These are phyloP conservation scores for Synanthedon formicaeformis DNA, from an alignment of 2,888 invertebrate species.

Conservation along the genomic window DNA sequence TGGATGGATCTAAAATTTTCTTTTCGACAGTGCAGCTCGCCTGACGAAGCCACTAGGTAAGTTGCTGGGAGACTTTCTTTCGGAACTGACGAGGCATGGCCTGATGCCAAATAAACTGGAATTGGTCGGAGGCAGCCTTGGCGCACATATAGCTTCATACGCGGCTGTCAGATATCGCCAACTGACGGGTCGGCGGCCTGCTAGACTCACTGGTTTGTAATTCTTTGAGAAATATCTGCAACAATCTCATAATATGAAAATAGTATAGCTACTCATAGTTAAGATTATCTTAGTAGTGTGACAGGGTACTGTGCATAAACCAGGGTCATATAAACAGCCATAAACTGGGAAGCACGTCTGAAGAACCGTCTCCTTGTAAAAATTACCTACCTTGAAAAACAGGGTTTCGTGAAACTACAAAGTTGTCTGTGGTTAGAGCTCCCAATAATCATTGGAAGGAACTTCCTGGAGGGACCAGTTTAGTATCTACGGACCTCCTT, in stretches of 20 bases:
- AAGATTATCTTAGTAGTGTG: not conserved
- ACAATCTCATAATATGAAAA: not conserved
- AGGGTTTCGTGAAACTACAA: too few species aligned
- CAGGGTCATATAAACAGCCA: too few species aligned
- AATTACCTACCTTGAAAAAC: too few species aligned
- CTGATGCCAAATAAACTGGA: conserved; percentile 34
- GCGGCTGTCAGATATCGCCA: conserved; percentile 35
- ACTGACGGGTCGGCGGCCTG: conserved; percentile 35
- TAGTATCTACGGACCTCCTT: too few species aligned
- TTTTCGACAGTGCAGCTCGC: conserved; percentile 31
- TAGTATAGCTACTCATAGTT: too few species aligned
- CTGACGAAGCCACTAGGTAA: conserved; percentile 44
- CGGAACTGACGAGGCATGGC: conserved; percentile 33
- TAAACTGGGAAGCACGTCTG: too few species aligned
- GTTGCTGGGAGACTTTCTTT: conserved; percentile 44
- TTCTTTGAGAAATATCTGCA: not conserved
- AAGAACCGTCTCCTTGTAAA: too few species aligned
- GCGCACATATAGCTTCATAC: conserved; percentile 49
- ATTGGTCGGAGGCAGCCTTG: conserved; percentile 45
- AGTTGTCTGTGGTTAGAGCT: too few species aligned
- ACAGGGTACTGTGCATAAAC: too few species aligned
- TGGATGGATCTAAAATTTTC: not conserved
- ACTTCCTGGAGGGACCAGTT: too few species aligned
- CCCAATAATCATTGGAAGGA: too few species aligned
- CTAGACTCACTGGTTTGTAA: conserved; percentile 33